A percentile compares a stretch with the other conserved stretches of the same genome.
Conservation (phyloP, 2,797 vertebrate species). For the Choloepus didactylus region DNA sequence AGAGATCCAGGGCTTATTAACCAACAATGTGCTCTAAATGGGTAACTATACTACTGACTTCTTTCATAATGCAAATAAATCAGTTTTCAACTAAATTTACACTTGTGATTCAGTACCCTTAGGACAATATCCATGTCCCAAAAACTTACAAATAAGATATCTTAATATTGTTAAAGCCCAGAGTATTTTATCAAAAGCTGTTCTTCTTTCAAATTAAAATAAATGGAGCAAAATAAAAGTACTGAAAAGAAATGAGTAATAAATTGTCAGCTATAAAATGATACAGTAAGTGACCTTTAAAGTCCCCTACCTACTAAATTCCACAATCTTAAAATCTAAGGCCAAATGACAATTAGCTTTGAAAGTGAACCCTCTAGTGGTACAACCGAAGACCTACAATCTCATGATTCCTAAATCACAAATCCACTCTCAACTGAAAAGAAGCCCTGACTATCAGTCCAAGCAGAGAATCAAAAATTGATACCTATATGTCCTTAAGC, state of each 20-base stretch:
- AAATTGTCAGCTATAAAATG: constrained; percentile 34
- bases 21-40: background rate
- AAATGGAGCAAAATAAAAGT: constrained; percentile 50
- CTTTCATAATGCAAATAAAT: constrained; percentile 56
- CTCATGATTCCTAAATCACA: constrained; percentile 35
- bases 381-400: constrained; percentile 40
- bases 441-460: constrained; percentile 10
- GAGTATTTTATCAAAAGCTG: constrained; percentile 39
- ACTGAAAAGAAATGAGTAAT: constrained; percentile 23
- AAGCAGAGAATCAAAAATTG: background rate
- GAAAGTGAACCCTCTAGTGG: constrained; percentile 76
- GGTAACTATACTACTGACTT: background rate
- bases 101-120: background rate
- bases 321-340: background rate
- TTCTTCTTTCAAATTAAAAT: constrained; percentile 45
- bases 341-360: constrained; percentile 49
- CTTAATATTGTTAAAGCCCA: background rate
- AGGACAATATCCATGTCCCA: background rate
- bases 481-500: background rate
- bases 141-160: background rate
- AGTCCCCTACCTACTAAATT: background rate
- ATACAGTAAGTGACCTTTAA: background rate
- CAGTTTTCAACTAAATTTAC: constrained; percentile 41
- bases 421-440: background rate
- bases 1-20: background rate